These are phyloP conservation scores for Musca domestica DNA, from an alignment of 1,140 invertebrate species.

Conservation along the genomic window DNA sequence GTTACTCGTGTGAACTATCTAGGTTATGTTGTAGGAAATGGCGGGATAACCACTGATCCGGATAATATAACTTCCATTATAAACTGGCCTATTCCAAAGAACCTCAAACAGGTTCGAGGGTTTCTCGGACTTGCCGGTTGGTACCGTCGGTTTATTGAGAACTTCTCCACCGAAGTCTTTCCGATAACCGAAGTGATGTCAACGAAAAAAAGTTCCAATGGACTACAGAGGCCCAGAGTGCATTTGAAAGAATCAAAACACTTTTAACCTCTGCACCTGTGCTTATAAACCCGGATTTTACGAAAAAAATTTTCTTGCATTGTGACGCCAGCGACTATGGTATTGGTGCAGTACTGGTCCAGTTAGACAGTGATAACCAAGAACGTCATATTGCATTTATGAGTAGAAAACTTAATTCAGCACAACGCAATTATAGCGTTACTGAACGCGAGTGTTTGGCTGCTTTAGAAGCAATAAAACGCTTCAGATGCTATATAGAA, in stretches of 20 bases:
- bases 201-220: constrained; percentile 13
- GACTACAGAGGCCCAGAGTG: background rate
- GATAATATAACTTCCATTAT: constrained; percentile 33
- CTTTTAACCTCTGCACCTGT: constrained; percentile 1
- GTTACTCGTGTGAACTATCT: no score
- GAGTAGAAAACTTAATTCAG: no score
- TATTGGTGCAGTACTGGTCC: constrained; percentile 45
- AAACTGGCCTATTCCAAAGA: constrained; percentile 28
- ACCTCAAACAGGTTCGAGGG: no score
- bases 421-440: no score
- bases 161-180: no score
- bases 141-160: constrained; percentile 28
- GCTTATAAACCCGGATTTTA: constrained; percentile 38
- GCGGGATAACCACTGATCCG: constrained; percentile 29
- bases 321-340: constrained; percentile 47
- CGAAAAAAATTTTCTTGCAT: constrained; percentile 24
- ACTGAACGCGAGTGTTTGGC: no score
- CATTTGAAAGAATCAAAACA: constrained; percentile 1
- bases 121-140: constrained; percentile 29
- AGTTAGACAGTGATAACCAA: no score
- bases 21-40: constrained; percentile 27
- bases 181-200: constrained; percentile 25
- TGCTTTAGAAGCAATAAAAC: no score
- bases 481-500: constrained; percentile 45
- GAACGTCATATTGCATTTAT: no score